These are phyloP conservation scores for Alcedo quadribrachys DNA, from an alignment of 2,797 vertebrate species.

Conservation along the genomic window DNA sequence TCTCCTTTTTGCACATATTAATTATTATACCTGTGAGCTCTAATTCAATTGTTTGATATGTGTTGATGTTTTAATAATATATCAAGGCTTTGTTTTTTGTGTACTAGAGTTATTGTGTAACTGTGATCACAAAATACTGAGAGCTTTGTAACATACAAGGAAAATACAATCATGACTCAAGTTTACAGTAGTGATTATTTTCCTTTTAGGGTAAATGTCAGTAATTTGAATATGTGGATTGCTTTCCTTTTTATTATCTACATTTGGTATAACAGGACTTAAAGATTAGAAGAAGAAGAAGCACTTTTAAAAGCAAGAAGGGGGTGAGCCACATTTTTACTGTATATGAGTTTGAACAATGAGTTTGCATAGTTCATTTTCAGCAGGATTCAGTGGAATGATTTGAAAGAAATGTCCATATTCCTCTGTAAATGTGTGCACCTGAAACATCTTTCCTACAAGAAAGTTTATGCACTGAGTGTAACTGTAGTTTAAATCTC, in stretches of 20 bases:
- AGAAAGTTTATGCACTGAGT: neutral
- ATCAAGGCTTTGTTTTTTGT: conserved; percentile 45
- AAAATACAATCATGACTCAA: neutral
- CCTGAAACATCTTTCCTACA: neutral
- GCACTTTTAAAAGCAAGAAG: neutral
- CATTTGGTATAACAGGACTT: neutral
- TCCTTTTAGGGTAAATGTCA: neutral
- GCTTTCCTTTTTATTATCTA: neutral
- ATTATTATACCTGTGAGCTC: conserved; percentile 64
- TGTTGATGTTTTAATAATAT: conserved; percentile 50
- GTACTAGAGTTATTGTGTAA: conserved; percentile 32
- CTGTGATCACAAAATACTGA: conserved; percentile 55
- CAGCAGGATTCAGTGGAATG: neutral
- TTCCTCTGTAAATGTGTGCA: conserved; percentile 19
- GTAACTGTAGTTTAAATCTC: conserved; percentile 32
- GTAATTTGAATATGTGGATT: neutral
- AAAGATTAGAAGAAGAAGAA: neutral
- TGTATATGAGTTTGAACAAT: neutral
- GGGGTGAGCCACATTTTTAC: neutral
- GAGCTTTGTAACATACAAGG: neutral
- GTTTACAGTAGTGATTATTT: conserved; percentile 31
- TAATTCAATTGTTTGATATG: conserved; percentile 48
- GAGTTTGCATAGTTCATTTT: conserved; percentile 15
- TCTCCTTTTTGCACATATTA: conserved; percentile 65
- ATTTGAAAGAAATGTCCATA: neutral